Evolutionary conservation across 2,888 invertebrate species (phyloP).

Genomic region (Magallana nippona): DNA sequence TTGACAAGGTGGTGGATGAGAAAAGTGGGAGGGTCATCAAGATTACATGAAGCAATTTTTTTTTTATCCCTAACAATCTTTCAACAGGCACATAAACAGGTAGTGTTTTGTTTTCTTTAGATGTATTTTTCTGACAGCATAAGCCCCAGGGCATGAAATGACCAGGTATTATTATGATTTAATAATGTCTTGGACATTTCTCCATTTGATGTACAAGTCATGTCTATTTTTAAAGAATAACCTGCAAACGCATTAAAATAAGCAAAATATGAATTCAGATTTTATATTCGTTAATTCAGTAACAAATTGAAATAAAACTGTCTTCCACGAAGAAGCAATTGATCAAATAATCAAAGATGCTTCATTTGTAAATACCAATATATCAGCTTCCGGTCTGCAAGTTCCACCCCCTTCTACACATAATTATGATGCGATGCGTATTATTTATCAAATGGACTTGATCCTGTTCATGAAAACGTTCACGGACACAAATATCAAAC

Average conservation of each 20-base stretch:
- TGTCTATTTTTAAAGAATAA: neutral
- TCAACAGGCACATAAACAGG: too few species aligned
- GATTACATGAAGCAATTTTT: too few species aligned
- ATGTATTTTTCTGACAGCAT: too few species aligned
- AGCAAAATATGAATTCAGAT: neutral
- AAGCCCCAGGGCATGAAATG: neutral
- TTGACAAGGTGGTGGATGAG: too few species aligned
- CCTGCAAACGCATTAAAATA: too few species aligned
- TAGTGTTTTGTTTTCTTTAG: too few species aligned
- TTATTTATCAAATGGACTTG: neutral
- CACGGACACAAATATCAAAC: too few species aligned
- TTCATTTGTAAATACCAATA: conserved; percentile 17
- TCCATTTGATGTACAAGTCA: neutral
- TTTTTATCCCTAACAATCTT: too few species aligned
- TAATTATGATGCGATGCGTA: neutral
- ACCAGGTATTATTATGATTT: neutral
- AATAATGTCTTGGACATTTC: neutral
- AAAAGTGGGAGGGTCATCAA: too few species aligned
- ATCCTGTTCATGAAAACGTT: neutral
- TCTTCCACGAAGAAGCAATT: neutral
- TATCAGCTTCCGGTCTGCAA: conserved; percentile 28
- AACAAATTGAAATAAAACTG: too few species aligned
- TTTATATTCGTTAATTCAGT: too few species aligned
- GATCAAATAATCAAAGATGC: neutral
- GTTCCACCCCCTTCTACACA: conserved; percentile 19